Base-by-base conservation (phyloP, 2,888 invertebrate genomes). In the Eupelmus urozonus region DNA sequence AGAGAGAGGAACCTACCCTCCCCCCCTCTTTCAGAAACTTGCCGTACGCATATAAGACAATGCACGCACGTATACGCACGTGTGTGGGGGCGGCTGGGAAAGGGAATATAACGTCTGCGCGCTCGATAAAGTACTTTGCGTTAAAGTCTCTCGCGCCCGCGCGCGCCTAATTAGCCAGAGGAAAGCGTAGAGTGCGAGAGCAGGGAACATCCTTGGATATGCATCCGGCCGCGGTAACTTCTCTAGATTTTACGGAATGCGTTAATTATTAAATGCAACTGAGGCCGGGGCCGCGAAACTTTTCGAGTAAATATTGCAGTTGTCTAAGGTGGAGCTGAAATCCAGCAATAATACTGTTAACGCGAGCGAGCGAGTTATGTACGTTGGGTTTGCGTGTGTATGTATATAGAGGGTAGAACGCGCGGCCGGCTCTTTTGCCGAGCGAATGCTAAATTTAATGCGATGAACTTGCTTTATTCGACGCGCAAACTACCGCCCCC, bases 1-100 rank as follows among this genome's bases (percentile, higher is more conserved):
- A 27, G 51, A 18, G 16, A 29, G 20, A 23, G 66, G 34, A 59
- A 81, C 78, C 27, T 51, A 42, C 57, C 51, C 25, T 34, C 40
- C 25, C 34, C 80, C 70, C n/a, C n/a, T n/a, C n/a, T n/a, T n/a
- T n/a, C n/a, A n/a, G 76, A 81, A 80, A 83, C 82, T 81, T 79
- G 9, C n/a, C n/a, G 80, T 79, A 81, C 83, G 78, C n/a, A n/a
- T n/a, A n/a, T 82, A 82, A 85, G 83, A 86, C 85, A 85, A 85
- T 85, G 80, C 83, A 71, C 76, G 67, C 25, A 55, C 63, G 55
- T 49, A 27, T 34, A 23, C 55, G 55, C 25, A 45, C 2, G 16
- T 45, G 7, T 9, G 25, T 11, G 34, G 16, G 23, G n/a, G 76
- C 71, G 80, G 65, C 29, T 40, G 78, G 78, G 40, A 23, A 16